Evolutionary conservation across 2,113 vertebrate species (phyloP), one percentile per base, ranked within the genome.

Genomic region (Saguinus imperator): DNA sequence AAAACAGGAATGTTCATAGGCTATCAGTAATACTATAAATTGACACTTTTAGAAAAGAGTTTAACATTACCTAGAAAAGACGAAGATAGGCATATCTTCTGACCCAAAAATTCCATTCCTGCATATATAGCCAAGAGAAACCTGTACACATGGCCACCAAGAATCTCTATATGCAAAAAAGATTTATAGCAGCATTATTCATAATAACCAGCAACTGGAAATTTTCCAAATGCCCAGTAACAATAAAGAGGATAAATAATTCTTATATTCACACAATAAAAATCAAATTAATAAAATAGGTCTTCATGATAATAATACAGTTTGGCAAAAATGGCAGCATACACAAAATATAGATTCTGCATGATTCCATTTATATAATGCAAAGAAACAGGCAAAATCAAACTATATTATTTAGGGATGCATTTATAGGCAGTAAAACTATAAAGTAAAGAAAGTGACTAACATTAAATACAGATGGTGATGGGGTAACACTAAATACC

Each of bases 281-380:
- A 87, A 94, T 23, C 23, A 84, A 89, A 90, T 61, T 72, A 83
- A 92, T 89, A 13, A 90, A 87, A 37, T 73, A 83, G 14, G 45
- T 79, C 64, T 90, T 94, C 80, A 97, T 35, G 37, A 94, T 48
- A 95, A 70, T 89, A n/a, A 83, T 16, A 82, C 43, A 66, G 50
- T 81, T 89, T 45, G 91, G n/a, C 20, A 92, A 97, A 94, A 89
- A 68, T 14, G 93, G 29, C 1, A 93, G 57, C 32, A 96, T 6
- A 37, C 40, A 96, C 48, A 95, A 92, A 96, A 96, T 75, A 94
- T 32, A 87, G 16, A 61, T 52, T 96, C 40, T 80, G 5, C 18
- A 61, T 80, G n/a, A 72, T 64, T 91, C 70, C 40, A 72, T 35
- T 61, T 79, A 75, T 48, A 87, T 21, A 92, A 81, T 90, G 48